Conservation (phyloP, 2,797 vertebrate species). For the Allobates femoralis region DNA sequence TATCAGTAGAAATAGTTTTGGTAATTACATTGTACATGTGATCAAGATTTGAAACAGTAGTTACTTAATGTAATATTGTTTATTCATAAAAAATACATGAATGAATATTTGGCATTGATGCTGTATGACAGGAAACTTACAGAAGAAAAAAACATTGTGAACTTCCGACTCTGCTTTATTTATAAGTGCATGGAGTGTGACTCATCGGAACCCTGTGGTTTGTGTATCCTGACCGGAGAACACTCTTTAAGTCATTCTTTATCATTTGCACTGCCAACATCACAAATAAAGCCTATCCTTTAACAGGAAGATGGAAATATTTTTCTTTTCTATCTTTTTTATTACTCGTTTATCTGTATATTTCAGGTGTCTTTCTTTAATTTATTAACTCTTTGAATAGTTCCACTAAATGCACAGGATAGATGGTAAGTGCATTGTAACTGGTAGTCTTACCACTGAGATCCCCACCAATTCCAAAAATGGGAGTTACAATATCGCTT, state of each 20-base stretch:
- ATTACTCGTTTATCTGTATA: conserved; percentile 34
- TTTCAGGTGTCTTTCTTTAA: not conserved
- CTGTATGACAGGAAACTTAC: conserved; percentile 79
- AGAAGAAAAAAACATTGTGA: conserved; percentile 72
- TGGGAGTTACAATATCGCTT: too few species aligned
- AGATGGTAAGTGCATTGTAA: too few species aligned
- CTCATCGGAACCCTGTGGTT: conserved; percentile 82
- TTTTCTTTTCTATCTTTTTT: conserved; percentile 56
- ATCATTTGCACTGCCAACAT: conserved; percentile 67
- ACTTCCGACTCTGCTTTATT: conserved; percentile 77
- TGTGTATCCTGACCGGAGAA: conserved; percentile 78
- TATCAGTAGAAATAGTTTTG: conserved; percentile 7
- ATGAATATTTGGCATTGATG: conserved; percentile 69
- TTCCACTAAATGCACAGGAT: too few species aligned
- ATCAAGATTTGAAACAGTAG: conserved; percentile 24
- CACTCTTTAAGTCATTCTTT: conserved; percentile 69
- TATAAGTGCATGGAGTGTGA: conserved; percentile 75
- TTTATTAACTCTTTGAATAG: not conserved
- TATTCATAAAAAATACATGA: conserved; percentile 48
- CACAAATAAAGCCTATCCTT: conserved; percentile 62
- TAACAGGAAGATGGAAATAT: conserved; percentile 69
- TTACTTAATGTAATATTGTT: conserved; percentile 33
- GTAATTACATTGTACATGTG: conserved; percentile 26
- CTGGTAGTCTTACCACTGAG: too few species aligned
- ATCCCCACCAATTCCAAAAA: too few species aligned